Evolutionary conservation across 2,888 invertebrate species (phyloP), one percentile per base, ranked within the genome.

Genomic region (Phymatocera aterrima): DNA sequence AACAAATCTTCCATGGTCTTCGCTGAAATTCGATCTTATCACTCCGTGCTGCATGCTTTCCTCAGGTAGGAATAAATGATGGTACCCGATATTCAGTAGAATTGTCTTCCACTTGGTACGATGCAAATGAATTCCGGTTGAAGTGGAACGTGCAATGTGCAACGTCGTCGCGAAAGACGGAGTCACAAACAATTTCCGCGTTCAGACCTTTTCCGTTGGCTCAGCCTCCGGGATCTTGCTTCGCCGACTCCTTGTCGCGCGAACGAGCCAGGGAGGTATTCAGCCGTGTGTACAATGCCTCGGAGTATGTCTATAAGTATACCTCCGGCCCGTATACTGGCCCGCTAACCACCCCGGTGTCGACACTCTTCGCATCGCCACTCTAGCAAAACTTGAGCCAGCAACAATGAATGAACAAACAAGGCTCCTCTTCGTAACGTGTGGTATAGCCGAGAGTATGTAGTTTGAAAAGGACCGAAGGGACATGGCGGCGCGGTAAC

Each of bases 361-460:
- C 72, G 72, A 15, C 34, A 51, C 51, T 72, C 72, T 72, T 72
- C 51, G 48, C 72, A 51, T 51, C 48, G 72, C 72, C 51, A 72
- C 51, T 72, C 72, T 18, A 21, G 72, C 51, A 21, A 72, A 72
- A 72, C 72, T 72, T 72, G 48, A 72, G 24, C 72, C 72, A 72
- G 72, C 72, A 72, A 72, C 72, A 72, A 72, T 72, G 72, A 72
- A 72, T 72, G 72, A 72, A 72, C 72, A 72, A 72, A 51, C 72
- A 72, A 72, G 72, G 51, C 46, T 46, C n/a, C n/a, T 68, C 68
- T 46, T 68, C 65, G 28, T 12, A 43, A 68, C 28, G 68, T 68
- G 46, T n/a, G 31, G 24, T 40, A 40, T 24, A 12, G 12, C 8
- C 37, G n/a, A 5, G 34, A 51, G 51, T 18, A 43, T 31, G 72